Evolutionary conservation across 2,113 vertebrate species (phyloP).

Genomic region (Serinus canaria): DNA sequence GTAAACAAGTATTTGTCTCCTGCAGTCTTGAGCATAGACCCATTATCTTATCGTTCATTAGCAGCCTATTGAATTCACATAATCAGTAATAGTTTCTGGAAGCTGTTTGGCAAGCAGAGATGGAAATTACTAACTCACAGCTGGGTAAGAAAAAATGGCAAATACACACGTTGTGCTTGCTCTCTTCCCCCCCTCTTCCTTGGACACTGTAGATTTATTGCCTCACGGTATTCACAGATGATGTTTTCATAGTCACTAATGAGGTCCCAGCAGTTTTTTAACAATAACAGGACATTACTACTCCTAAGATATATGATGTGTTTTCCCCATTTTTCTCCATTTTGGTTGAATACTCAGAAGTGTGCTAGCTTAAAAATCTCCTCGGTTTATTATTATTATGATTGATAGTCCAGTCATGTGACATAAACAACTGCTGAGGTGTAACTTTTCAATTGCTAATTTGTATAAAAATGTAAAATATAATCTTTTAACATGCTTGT

Average conservation of each 20-base stretch:
- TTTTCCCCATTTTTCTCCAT: slow-evolving; percentile 74
- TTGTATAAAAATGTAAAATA: slow-evolving; percentile 27
- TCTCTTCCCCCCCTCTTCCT: slow-evolving; percentile 48
- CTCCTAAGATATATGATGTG: slow-evolving; percentile 77
- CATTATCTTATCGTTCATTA: slow-evolving; percentile 50
- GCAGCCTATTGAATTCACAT: slow-evolving; percentile 38
- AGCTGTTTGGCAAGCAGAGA: slow-evolving; percentile 47
- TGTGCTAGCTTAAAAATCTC: slow-evolving; percentile 60
- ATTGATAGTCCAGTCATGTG: slow-evolving; percentile 55
- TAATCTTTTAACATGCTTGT: neutral
- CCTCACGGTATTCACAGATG: slow-evolving; percentile 71
- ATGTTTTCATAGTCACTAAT: slow-evolving; percentile 83
- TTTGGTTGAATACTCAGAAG: slow-evolving; percentile 72
- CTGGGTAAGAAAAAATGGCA: slow-evolving; percentile 44
- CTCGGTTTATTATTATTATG: slow-evolving; percentile 61
- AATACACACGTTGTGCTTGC: slow-evolving; percentile 48
- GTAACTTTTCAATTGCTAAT: slow-evolving; percentile 28
- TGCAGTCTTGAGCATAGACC: neutral
- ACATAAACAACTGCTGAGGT: slow-evolving; percentile 26
- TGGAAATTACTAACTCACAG: slow-evolving; percentile 58
- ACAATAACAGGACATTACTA: slow-evolving; percentile 82
- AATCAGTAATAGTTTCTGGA: slow-evolving; percentile 63
- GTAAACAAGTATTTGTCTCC: slow-evolving; percentile 48
- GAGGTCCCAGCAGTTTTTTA: slow-evolving; percentile 83
- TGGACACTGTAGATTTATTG: slow-evolving; percentile 75